A percentile compares a stretch with the other conserved stretches of the same genome.
Evolutionary conservation across 2,888 invertebrate species (phyloP).

Genomic region (Hetaerina titia): DNA sequence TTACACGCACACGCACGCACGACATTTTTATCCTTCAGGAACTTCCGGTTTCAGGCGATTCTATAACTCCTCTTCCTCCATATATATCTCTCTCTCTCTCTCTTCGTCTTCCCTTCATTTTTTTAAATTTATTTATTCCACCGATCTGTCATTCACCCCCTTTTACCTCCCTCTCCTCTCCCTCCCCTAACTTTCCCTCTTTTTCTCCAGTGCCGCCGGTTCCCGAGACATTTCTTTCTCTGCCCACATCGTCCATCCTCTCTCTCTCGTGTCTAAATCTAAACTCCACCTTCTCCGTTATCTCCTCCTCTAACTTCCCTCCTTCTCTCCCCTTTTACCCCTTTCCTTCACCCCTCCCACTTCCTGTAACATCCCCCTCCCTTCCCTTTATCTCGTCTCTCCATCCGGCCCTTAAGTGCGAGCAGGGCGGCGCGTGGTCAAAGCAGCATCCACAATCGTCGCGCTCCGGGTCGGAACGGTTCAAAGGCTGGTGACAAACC

Average conservation of each 20-base stretch:
- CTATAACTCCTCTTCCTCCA: background rate
- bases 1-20: background rate
- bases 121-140: background rate
- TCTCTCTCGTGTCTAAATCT: background rate
- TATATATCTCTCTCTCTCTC: background rate
- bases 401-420: background rate
- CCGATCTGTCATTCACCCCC: background rate
- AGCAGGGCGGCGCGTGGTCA: background rate
- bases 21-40: background rate
- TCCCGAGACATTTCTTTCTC: background rate
- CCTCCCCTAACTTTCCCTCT: background rate
- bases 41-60: slow-evolving; percentile 1
- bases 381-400: background rate
- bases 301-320: background rate
- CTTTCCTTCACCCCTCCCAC: background rate
- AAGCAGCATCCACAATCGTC: too few species aligned
- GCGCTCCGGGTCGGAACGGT: too few species aligned
- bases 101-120: too few species aligned
- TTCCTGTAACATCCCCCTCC: background rate
- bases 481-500: too few species aligned
- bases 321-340: background rate
- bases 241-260: background rate
- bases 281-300: background rate
- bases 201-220: background rate
- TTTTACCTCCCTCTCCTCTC: background rate